These are phyloP conservation scores for Conops quadrifasciatus DNA, from an alignment of 2,888 invertebrate genomes.

Conservation along the genomic window DNA sequence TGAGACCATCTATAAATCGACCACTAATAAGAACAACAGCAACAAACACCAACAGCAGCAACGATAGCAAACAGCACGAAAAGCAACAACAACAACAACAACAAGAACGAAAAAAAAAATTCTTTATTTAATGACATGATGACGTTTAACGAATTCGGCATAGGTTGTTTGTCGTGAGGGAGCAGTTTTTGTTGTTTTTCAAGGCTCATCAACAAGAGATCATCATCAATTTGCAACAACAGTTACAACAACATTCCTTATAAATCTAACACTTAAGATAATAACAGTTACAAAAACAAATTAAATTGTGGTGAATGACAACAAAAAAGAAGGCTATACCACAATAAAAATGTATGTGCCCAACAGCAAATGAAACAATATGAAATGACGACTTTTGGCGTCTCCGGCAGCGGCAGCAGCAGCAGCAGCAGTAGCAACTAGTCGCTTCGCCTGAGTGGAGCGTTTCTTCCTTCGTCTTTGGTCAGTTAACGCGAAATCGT, in stretches of 20 bases:
- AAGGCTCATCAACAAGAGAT: too few relatives aligned
- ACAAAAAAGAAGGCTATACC: not conserved
- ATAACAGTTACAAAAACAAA: conserved; percentile 1
- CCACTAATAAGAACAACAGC: not conserved
- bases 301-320: conserved; percentile 17
- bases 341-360: too few relatives aligned
- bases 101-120: not conserved
- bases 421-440: not conserved
- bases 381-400: conserved; percentile 10
- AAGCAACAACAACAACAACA: not conserved
- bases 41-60: not conserved
- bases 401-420: not conserved
- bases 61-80: not conserved
- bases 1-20: too few relatives aligned
- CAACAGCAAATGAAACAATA: conserved; percentile 14
- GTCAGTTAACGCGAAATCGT: conserved; percentile 29
- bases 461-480: not conserved
- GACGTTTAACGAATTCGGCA: too few relatives aligned
- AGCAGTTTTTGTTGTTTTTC: too few relatives aligned
- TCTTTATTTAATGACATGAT: too few relatives aligned
- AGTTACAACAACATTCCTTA: not conserved
- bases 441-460: not conserved
- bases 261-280: not conserved
- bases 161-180: too few relatives aligned
- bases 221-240: conserved; percentile 4